Evolutionary conservation across 1,140 invertebrate species (phyloP), one percentile per base, ranked within the genome.

Genomic region (Brachionus rotundiformis): DNA sequence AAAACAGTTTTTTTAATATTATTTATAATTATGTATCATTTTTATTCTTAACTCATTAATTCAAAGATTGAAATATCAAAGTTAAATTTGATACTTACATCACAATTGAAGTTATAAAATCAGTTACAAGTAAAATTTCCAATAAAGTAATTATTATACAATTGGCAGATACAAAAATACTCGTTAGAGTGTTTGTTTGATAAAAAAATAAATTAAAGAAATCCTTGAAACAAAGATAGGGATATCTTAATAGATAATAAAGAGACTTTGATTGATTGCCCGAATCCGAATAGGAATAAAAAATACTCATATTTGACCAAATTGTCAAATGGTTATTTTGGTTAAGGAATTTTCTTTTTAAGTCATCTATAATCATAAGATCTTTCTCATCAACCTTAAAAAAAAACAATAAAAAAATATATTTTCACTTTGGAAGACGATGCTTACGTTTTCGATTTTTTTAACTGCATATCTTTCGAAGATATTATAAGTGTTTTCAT

Each of bases 151-250:
- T 41, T 23, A 73, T 73, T 25, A 73, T 27, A 47, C 68, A 73
- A 73, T 73, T 73, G 2, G 27, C 10, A 19, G 68, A 44, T 11
- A 73, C 36, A 44, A 47, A 73, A 25, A 73, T 11, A 44, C 68
- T 44, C 27, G 68, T 73, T 19, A 27, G 8, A 6, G 23, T 29
- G 6, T 73, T 73, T 23, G 68, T 44, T 25, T 44, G 36, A 73
- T 73, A 73, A 73, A 73, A 73, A 25, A 73, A 73, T 25, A 73
- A 25, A 41, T 25, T 73, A 4, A 73, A 73, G 25, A 73, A 7
- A 73, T 73, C 16, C 41, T 73, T 73, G 5, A 44, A 44, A 73
- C 16, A 2, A 11, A 73, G 2, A 47, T 27, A 73, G 11, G 68
- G 68, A 73, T 41, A 73, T 23, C 1, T 29, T 2, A 73, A 73